Evolutionary conservation across 2,113 vertebrate genomes (phyloP).

Genomic region (Anhinga anhinga): DNA sequence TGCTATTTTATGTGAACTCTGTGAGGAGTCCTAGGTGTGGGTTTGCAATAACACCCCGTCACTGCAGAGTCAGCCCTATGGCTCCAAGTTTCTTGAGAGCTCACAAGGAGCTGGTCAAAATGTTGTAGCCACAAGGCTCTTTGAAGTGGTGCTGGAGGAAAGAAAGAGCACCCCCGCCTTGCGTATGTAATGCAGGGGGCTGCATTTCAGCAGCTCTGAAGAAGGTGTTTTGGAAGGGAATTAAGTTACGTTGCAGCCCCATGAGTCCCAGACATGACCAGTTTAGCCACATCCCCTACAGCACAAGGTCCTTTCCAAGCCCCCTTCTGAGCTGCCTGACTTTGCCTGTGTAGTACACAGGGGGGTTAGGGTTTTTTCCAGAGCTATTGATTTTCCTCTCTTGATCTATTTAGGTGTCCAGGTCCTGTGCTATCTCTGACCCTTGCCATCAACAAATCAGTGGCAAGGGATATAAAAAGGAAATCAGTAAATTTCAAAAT

Average conservation of each 20-base stretch:
- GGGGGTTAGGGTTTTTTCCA: neutral
- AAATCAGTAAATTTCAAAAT: neutral
- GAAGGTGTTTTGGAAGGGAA: neutral
- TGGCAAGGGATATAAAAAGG: neutral
- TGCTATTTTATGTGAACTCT: neutral
- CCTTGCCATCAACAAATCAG: neutral
- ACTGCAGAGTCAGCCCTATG: neutral
- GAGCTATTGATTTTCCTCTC: neutral
- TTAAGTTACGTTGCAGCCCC: neutral
- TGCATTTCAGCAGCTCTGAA: neutral
- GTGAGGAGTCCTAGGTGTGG: neutral
- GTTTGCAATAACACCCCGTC: neutral
- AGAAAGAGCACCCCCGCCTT: accelerated
- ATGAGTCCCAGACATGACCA: neutral
- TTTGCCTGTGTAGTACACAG: neutral
- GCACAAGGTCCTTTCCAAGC: neutral
- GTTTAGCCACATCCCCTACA: accelerated
- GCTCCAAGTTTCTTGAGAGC: neutral
- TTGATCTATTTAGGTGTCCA: neutral
- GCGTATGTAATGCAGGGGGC: accelerated
- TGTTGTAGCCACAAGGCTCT: neutral
- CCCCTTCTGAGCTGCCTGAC: neutral
- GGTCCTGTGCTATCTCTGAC: neutral
- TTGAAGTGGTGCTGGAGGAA: neutral
- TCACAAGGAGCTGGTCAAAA: neutral